Evolutionary conservation across 2,888 invertebrate genomes (phyloP).

Genomic region (Sclerodermus sp.): DNA sequence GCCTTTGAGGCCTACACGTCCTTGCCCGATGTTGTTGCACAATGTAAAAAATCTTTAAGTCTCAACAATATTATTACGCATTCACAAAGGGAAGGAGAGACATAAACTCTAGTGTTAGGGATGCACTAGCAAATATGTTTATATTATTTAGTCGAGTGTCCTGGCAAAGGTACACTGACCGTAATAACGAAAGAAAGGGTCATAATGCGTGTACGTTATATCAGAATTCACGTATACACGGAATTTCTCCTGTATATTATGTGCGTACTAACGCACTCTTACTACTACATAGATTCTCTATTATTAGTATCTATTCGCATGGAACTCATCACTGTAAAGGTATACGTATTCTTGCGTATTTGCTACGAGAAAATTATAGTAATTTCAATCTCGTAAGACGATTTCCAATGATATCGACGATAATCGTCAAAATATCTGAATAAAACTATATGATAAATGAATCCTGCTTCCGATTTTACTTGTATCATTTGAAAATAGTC

Average conservation of each 20-base stretch:
- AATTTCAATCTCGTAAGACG: too few relatives aligned
- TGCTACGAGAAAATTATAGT: neutral
- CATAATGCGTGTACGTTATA: constrained; percentile 35
- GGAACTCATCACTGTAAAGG: neutral
- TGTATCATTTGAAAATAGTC: too few relatives aligned
- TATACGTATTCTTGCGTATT: neutral
- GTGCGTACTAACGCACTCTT: constrained; percentile 12
- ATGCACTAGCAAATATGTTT: neutral
- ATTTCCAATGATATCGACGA: constrained; percentile 11
- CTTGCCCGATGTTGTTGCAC: too few relatives aligned
- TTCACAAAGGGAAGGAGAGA: too few relatives aligned
- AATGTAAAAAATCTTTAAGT: too few relatives aligned
- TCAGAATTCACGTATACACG: constrained; percentile 9
- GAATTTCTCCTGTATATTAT: constrained; percentile 12
- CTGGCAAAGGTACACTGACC: neutral
- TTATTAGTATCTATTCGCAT: constrained; percentile 14
- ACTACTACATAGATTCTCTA: constrained; percentile 22
- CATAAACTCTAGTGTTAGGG: too few relatives aligned
- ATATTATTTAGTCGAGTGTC: neutral
- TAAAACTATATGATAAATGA: too few relatives aligned
- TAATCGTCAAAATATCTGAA: too few relatives aligned
- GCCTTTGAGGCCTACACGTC: too few relatives aligned
- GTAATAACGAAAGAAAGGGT: neutral
- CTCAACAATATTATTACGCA: too few relatives aligned
- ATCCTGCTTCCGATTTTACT: too few relatives aligned